A percentile compares a stretch with the other conserved stretches of the same genome.
Conservation (phyloP, 2,797 vertebrate genomes). For the Scarus forsteni region DNA sequence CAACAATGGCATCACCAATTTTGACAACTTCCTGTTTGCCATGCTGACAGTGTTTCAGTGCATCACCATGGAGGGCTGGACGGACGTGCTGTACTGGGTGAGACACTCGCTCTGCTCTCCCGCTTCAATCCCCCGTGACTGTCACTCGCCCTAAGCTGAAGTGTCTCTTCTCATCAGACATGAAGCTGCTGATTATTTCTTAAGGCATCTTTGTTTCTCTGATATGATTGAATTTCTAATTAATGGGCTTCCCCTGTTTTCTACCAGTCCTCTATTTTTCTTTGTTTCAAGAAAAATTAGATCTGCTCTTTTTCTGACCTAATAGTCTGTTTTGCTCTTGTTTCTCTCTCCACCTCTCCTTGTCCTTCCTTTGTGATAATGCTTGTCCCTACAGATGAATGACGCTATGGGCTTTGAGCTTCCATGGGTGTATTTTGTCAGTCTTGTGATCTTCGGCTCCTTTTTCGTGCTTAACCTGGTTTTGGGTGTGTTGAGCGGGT, state of each 20-base stretch:
- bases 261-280: conserved; percentile 16
- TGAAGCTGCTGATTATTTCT: conserved; percentile 65
- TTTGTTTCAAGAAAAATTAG: conserved; percentile 4
- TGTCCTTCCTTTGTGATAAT: conserved; percentile 26
- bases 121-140: conserved; percentile 38
- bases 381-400: conserved; percentile 91
- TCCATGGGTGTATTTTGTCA: conserved; percentile 99
- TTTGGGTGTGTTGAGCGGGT: conserved; percentile 99
- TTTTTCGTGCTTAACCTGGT: conserved; percentile 99
- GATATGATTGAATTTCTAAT: conserved; percentile 64
- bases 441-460: conserved; percentile 99
- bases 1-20: conserved; percentile 98
- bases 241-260: conserved; percentile 33
- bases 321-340: conserved; percentile 37
- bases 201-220: conserved; percentile 53
- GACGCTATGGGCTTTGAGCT: conserved; percentile 99
- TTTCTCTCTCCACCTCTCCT: conserved; percentile 38
- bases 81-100: conserved; percentile 98
- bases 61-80: conserved; percentile 99
- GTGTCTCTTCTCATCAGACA: conserved; percentile 58
- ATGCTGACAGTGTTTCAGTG: conserved; percentile 99
- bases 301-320: conserved; percentile 33
- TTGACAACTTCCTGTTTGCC: conserved; percentile 98
- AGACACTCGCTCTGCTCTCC: conserved; percentile 63
- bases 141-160: conserved; percentile 36